phyloP scores from a whole-genome alignment of 2,113 vertebrate genomes.

The Gymnorhina tibicen region DNA sequence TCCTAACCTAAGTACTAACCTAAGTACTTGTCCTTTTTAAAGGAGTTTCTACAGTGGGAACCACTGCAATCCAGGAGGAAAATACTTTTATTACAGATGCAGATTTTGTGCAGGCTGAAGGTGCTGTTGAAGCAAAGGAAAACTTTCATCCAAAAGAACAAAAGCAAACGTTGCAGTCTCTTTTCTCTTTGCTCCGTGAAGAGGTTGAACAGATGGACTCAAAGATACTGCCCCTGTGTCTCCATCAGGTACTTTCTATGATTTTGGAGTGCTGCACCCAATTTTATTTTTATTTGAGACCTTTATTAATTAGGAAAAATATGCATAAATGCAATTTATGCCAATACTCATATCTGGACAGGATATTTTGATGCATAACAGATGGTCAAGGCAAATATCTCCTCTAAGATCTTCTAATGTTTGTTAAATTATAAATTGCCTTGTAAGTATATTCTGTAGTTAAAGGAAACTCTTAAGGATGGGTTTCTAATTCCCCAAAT shows the following conservation, averaged over 20 bases:
- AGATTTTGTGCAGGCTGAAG: not conserved
- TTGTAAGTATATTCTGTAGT: not conserved
- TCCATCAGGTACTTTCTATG: conserved; percentile 86
- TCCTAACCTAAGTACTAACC: conserved; percentile 20
- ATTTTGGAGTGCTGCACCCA: not conserved
- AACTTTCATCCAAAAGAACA: conserved; percentile 45
- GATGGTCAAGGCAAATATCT: not conserved
- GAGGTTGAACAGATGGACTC: conserved; percentile 82
- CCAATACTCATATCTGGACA: not conserved
- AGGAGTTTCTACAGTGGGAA: conserved; percentile 30
- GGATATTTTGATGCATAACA: not conserved
- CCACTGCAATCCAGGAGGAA: conserved; percentile 37
- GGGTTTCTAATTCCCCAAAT: not conserved
- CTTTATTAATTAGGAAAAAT: not conserved
- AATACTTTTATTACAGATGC: not conserved
- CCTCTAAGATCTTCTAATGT: not conserved
- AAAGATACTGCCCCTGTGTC: conserved; percentile 83
- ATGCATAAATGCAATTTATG: not conserved
- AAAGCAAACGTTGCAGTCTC: conserved; percentile 54
- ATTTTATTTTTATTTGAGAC: not conserved
- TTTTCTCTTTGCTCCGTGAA: conserved; percentile 82
- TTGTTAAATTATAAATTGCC: not conserved
- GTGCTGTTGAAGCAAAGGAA: conserved; percentile 29
- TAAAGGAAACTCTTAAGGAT: not conserved
- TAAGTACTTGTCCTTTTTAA: not conserved